Evolutionary conservation across 2,888 invertebrate species (phyloP).

Genomic region (Calephelis perditalis): DNA sequence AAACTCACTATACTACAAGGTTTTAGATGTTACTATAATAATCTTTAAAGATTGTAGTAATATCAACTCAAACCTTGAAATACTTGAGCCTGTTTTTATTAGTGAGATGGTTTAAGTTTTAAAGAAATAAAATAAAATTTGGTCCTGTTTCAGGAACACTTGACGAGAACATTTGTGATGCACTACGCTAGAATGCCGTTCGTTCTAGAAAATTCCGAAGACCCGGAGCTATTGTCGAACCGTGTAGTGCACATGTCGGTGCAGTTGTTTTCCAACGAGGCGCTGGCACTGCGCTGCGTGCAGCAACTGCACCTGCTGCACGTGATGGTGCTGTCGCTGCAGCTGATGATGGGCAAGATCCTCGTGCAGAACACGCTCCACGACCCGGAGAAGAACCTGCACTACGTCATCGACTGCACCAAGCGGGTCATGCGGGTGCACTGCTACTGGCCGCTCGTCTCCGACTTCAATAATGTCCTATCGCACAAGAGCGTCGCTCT

Average conservation of each 20-base stretch:
- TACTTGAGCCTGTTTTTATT: no score
- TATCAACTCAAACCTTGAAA: no score
- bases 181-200: slow-evolving; percentile 97
- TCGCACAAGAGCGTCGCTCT: slow-evolving; percentile 95
- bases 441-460: slow-evolving; percentile 98
- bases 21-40: no score
- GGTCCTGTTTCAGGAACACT: slow-evolving; percentile 82
- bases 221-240: slow-evolving; percentile 95
- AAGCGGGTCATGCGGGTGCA: slow-evolving; percentile 97
- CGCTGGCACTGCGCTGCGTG: slow-evolving; percentile 93
- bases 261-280: slow-evolving; percentile 96
- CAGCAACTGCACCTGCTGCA: slow-evolving; percentile 93
- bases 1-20: no score
- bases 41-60: no score
- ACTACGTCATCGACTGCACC: slow-evolving; percentile 95
- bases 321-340: slow-evolving; percentile 91
- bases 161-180: slow-evolving; percentile 95
- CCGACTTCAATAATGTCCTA: slow-evolving; percentile 96
- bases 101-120: no score
- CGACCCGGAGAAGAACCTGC: slow-evolving; percentile 88
- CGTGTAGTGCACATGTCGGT: slow-evolving; percentile 98
- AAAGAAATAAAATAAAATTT: no score
- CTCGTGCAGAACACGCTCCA: slow-evolving; percentile 92
- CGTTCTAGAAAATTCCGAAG: slow-evolving; percentile 90
- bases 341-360: slow-evolving; percentile 95